Evolutionary conservation across 2,797 vertebrate genomes (phyloP), one percentile per base, ranked within the genome.

Genomic region (Crax fasciolata): DNA sequence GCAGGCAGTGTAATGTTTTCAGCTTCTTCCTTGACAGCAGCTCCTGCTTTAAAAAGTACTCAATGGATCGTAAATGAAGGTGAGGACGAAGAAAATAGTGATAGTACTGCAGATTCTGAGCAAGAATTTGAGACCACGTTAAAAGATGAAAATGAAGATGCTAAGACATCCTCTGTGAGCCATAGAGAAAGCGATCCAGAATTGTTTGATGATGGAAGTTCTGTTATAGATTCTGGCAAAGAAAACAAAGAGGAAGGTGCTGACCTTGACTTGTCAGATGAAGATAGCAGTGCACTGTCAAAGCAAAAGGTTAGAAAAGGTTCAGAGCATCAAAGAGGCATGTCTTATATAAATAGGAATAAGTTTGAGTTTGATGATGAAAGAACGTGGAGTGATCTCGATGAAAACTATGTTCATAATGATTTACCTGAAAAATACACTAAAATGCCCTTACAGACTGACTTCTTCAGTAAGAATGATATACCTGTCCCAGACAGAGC

Each of bases 321-420:
- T 57, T 41, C 91, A 52, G 92, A 94, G 2, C 59, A 84, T 58
- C 88, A 89, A 32, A 89, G 85, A 72, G 92, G 70, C 7, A 4
- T 66, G 28, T 89, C 18, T 3, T 70, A 49, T 73, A 12, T 76
- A 57, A 93, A 81, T 16, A 76, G 62, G 57, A 97, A 52, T 80
- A 80, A 91, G 39, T 92, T 99, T 17, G 98, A 98, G 82, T 99
- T 99, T 94, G 99, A 99, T 35, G 99, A 99, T 75, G 98, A 99
- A 51, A 98, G 98, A 97, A 99, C 99, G 2, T 99, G 99, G 99
- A 98, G 98, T 23, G 99, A 99, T 88, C 90, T 98, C 38, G 99
- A 99, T 74, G 98, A 98, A 77, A 91, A 97, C 23, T 96, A 81
- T 23, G 72, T 90, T 88, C 91, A 76, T 19, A 72, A 90, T 77